Base-by-base conservation (phyloP, 2,888 invertebrate genomes). In the Brenthis daphne region DNA sequence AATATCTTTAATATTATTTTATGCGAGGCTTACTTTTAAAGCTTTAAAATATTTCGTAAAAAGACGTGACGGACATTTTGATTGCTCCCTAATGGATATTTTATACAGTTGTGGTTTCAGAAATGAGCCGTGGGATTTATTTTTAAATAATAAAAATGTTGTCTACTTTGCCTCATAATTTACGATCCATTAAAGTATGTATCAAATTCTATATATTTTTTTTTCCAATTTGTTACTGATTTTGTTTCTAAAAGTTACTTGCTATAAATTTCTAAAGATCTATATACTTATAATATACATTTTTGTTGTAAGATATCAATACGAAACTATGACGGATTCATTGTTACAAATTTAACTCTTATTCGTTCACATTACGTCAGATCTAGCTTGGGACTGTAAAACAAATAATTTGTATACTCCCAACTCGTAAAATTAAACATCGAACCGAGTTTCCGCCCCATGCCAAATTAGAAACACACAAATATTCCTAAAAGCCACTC, bases 401-500 rank as follows among this genome's bases (percentile, higher is more conserved):
- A n/a, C 4, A 48, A 51, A 57, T 20, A 50, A 51, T 14, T 48
- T 48, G 47, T 33, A 13, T 55, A 14, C n/a, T 67, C 11, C 51
- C 64, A 68, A 74, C 70, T 74, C 70, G 67, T 76, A 72, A 70
- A 76, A 77, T 77, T 78, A 79, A 78, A 74, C 70, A 77, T 78
- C 73, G 70, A 75, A 75, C 75, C 71, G 77, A 77, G 72, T 69
- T 75, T 66, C 78, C n/a, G 29, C 76, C 77, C 57, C 66, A 64
- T 69, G 64, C 67, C 80, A 79, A 84, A 81, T 81, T 80, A 80
- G 73, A 71, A 75, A 75, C 75, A 79, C 80, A 82, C 76, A 79
- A 83, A 79, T 78, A 77, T 66, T 75, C 78, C 78, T 77, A 74
- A 77, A 77, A 78, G 73, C 77, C 78, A 75, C 76, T 76, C 77